Evolutionary conservation across 2,113 vertebrate species (phyloP).

Genomic region (Lota lota): DNA sequence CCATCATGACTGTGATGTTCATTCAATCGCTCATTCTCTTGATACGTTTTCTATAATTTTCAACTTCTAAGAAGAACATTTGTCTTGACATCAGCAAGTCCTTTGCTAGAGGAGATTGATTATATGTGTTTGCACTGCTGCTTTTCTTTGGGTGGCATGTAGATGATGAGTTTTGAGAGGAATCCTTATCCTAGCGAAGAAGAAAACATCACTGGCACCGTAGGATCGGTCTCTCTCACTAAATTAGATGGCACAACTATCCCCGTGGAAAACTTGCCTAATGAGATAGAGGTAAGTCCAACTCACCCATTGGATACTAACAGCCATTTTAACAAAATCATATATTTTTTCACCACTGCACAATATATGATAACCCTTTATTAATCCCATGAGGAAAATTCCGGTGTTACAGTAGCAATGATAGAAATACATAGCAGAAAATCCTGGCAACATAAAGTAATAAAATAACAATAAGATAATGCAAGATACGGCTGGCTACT

Average conservation of each 20-base stretch:
- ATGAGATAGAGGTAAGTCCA: constrained; percentile 84
- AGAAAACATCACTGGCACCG: constrained; percentile 76
- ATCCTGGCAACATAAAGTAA: no score
- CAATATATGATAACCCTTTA: no score
- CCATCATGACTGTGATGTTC: background rate
- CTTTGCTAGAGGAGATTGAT: background rate
- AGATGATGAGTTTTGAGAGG: constrained; percentile 87
- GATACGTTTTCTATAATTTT: background rate
- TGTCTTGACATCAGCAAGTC: background rate
- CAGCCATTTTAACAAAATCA: no score
- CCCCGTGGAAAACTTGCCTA: constrained; percentile 76
- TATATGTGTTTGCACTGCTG: background rate
- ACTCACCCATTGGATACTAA: background rate
- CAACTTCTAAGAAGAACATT: background rate
- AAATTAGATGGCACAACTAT: constrained; percentile 75
- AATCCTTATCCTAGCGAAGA: constrained; percentile 81
- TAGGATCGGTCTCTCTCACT: constrained; percentile 83
- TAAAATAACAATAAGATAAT: no score
- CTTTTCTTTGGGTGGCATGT: background rate
- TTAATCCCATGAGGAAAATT: no score
- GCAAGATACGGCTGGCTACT: no score
- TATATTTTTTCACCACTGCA: no score
- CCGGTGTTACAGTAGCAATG: no score
- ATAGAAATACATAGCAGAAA: no score
- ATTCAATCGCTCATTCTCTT: background rate